Base-by-base conservation (phyloP, 2,888 invertebrate genomes). In the Ashinkailepas kermadecensis region DNA sequence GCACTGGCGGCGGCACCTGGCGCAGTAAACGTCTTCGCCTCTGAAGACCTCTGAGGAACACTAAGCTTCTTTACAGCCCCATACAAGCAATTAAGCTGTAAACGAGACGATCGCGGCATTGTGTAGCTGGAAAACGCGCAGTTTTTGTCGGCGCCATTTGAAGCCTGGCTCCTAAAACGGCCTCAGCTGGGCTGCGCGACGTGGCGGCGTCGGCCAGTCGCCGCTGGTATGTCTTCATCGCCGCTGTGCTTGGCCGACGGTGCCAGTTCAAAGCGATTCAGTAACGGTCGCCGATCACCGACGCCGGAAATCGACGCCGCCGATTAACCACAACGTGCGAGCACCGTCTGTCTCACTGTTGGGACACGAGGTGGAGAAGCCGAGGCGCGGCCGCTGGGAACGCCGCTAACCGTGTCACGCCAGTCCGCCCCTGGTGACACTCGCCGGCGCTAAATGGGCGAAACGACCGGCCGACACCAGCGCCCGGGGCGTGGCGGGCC, bases 1-100 rank as follows among this genome's bases (percentile, higher is more conserved):
- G 12, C 70, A 15, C 39, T 39, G 25, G 15, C 15, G 70, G 39
- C 39, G 15, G 21, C 74, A 74, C 54, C 74, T 74, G 74, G 74
- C 56, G 54, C 18, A 54, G 54, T 74, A 74, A 56, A 74, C 18
- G 18, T 74, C 74, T 54, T 13, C 74, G 54, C 74, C 21, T 13
- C 74, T 15, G 74, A 18, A 18, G 74, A 70, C 74, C 54, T 56
- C 9, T 56, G 56, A 74, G 21, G 54, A 56, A 21, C 74, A 56
- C 54, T 54, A 18, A 56, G 56, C 56, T 56, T 1, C 74, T 74
- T 74, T 74, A 74, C 74, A n/a, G 74, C 54, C 74, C 10, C 3
- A 54, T 23, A 56, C 74, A 74, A 56, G 74, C 74, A 56, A 74
- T 74, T 74, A 74, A 74, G 74, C 74, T 54, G 74, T 74, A 74